Evolutionary conservation across 2,113 vertebrate species (phyloP).

Genomic region (Fulmarus glacialis): DNA sequence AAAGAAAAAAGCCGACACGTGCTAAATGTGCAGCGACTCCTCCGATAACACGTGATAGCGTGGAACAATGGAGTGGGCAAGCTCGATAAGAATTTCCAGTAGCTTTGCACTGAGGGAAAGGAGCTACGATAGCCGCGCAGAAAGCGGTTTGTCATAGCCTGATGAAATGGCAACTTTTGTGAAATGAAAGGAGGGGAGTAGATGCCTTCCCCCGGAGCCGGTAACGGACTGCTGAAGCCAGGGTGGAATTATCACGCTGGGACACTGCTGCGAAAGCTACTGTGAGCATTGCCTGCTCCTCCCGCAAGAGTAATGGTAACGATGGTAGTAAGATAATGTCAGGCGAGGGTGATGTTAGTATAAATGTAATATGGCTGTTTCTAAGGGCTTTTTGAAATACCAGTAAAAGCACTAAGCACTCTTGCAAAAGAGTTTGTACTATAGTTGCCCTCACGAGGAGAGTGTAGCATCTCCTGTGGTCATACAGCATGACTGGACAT

Average conservation of each 20-base stretch:
- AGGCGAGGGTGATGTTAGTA: background rate
- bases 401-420: background rate
- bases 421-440: background rate
- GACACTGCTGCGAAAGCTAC: background rate
- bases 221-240: background rate
- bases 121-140: background rate
- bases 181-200: background rate
- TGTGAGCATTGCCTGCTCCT: background rate
- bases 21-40: background rate
- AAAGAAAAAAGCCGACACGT: background rate
- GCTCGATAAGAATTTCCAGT: conserved; percentile 35
- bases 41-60: background rate
- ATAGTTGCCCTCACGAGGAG: background rate
- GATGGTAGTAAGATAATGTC: background rate
- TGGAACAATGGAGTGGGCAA: conserved; percentile 41
- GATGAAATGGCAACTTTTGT: background rate
- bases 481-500: background rate
- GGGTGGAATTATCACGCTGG: background rate
- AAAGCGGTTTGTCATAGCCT: background rate
- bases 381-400: background rate
- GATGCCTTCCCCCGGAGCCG: background rate
- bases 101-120: background rate
- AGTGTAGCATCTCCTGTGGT: background rate
- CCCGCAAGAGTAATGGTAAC: rapidly evolving
- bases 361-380: background rate